These are phyloP conservation scores for Mystacornis crossleyi DNA, from an alignment of 2,113 vertebrate species.

Conservation along the genomic window DNA sequence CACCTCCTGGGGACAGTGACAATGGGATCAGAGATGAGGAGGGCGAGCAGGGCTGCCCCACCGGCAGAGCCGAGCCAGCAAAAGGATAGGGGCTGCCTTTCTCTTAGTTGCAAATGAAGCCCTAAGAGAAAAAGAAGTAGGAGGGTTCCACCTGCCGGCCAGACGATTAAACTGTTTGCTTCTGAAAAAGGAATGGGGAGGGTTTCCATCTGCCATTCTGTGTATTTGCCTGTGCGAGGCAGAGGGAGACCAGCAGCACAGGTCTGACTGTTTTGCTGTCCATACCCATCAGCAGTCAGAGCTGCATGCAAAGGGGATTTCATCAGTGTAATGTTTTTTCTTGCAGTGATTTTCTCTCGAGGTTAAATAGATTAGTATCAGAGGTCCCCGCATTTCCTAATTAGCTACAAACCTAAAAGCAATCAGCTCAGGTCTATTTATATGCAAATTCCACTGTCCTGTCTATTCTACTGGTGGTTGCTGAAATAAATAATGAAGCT, in stretches of 20 bases:
- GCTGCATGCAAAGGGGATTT: background rate
- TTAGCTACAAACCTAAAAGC: background rate
- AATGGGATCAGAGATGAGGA: background rate
- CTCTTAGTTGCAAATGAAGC: fast-evolving
- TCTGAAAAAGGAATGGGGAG: background rate
- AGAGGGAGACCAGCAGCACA: background rate
- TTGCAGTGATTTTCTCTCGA: background rate
- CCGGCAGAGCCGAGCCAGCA: background rate
- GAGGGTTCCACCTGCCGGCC: conserved; percentile 61
- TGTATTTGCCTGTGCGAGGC: background rate
- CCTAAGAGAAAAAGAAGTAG: background rate
- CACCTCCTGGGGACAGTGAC: fast-evolving
- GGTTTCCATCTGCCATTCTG: fast-evolving
- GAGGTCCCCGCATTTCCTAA: background rate
- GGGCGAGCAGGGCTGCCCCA: background rate
- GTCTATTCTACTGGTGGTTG: background rate
- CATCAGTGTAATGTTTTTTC: background rate
- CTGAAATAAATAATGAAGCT: background rate
- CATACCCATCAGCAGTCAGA: background rate
- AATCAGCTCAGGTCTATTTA: background rate
- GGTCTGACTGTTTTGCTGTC: background rate
- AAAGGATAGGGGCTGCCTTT: fast-evolving
- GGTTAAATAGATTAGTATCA: background rate
- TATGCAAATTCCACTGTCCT: background rate
- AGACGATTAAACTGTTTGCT: background rate